Conservation (phyloP, 1,140 invertebrate genomes). For the Drosophila azteca region DNA sequence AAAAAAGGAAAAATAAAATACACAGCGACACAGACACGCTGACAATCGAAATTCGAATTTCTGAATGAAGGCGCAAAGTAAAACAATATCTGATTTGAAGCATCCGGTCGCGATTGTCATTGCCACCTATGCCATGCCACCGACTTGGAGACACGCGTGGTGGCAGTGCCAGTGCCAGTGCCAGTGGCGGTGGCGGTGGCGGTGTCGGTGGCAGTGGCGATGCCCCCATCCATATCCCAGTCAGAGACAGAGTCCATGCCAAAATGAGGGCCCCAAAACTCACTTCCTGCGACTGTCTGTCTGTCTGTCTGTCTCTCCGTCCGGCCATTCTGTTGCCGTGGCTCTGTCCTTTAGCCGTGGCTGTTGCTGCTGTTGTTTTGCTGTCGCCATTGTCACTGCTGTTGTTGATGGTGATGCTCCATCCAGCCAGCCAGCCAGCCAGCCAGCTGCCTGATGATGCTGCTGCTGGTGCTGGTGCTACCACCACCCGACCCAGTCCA, state of each 20-base stretch:
- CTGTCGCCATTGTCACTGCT: constrained; percentile 59
- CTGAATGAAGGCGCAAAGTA: constrained; percentile 81
- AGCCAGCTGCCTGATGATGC: background rate
- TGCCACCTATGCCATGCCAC: constrained; percentile 75
- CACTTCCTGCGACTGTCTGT: constrained; percentile 69
- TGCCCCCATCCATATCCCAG: background rate
- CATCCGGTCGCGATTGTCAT: constrained; percentile 82
- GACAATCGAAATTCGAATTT: constrained; percentile 79
- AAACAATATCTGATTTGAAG: constrained; percentile 83
- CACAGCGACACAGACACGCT: constrained; percentile 68
- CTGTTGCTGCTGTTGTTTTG: constrained; percentile 47
- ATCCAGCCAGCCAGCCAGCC: background rate
- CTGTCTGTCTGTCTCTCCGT: constrained; percentile 32
- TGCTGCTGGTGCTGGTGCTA: constrained; percentile 3
- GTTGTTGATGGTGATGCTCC: constrained; percentile 58
- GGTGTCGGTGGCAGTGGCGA: constrained; percentile 26
- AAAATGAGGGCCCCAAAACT: constrained; percentile 61
- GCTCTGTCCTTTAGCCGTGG: constrained; percentile 43
- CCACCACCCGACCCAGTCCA: background rate
- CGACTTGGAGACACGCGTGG: constrained; percentile 47
- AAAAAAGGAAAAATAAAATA: constrained; percentile 11
- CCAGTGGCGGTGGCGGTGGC: constrained; percentile 9
- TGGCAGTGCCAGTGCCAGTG: constrained; percentile 30
- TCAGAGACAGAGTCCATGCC: constrained; percentile 8
- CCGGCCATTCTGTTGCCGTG: constrained; percentile 54